A percentile compares a stretch with the other conserved stretches of the same genome.
Conservation (phyloP, 1,140 invertebrate species). For the Trachymyrmex septentrionalis region DNA sequence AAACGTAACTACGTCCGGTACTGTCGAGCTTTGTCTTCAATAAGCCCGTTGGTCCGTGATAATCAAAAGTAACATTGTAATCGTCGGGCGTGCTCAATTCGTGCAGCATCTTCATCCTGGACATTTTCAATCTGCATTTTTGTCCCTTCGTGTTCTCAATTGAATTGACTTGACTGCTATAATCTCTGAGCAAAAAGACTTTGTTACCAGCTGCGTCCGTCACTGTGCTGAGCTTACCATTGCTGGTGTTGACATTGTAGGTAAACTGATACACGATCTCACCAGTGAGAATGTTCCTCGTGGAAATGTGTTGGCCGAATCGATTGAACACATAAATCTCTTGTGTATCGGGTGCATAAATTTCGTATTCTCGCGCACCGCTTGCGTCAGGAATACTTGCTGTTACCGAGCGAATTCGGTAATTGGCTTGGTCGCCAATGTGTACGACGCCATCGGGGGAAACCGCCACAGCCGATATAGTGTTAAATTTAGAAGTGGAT, state of each 20-base stretch:
- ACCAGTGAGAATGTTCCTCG: slow-evolving; percentile 96
- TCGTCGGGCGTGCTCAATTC: slow-evolving; percentile 96
- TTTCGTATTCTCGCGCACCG: slow-evolving; percentile 95
- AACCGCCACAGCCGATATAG: slow-evolving; percentile 96
- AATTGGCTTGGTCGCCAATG: slow-evolving; percentile 97
- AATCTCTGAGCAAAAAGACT: slow-evolving; percentile 95
- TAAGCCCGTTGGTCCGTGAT: slow-evolving; percentile 95
- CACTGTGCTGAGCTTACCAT: slow-evolving; percentile 96
- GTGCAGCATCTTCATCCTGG: slow-evolving; percentile 95
- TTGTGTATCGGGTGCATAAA: slow-evolving; percentile 97
- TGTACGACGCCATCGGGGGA: slow-evolving; percentile 98
- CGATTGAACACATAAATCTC: slow-evolving; percentile 98
- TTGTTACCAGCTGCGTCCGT: slow-evolving; percentile 98
- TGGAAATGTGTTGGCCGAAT: slow-evolving; percentile 97
- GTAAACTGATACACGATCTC: slow-evolving; percentile 97
- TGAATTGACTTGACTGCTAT: slow-evolving; percentile 95
- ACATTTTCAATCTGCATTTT: slow-evolving; percentile 96
- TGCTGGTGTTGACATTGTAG: slow-evolving; percentile 98
- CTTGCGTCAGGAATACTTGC: slow-evolving; percentile 96
- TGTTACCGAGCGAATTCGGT: slow-evolving; percentile 95
- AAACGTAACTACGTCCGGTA: slow-evolving; percentile 96
- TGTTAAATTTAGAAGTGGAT: slow-evolving; percentile 97
- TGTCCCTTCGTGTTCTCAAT: slow-evolving; percentile 98
- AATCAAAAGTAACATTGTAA: slow-evolving; percentile 97
- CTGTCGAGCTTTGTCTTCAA: slow-evolving; percentile 95